Conservation (phyloP, 2,797 vertebrate genomes). For the Rallus crepitans region DNA sequence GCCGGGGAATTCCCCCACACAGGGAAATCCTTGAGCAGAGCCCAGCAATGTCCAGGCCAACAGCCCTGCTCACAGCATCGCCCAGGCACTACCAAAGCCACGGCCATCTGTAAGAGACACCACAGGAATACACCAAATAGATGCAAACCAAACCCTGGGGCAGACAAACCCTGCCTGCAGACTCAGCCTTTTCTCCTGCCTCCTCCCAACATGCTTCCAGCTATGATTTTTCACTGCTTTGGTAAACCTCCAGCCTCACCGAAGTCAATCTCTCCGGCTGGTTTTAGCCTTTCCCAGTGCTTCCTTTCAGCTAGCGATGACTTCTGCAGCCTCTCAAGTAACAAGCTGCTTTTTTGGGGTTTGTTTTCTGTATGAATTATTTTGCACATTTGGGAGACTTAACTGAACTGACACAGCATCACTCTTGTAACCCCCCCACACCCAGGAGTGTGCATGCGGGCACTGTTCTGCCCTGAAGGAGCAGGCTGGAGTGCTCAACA, state of each 20-base stretch:
- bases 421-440: no score
- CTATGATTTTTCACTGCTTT: background rate
- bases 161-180: background rate
- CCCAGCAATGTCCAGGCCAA: fast-evolving
- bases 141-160: background rate
- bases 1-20: background rate
- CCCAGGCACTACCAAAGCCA: background rate
- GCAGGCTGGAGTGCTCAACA: background rate
- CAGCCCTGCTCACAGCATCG: background rate
- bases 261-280: background rate
- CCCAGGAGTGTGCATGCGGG: background rate
- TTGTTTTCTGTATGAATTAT: background rate
- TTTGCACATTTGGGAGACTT: background rate
- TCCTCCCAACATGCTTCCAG: fast-evolving
- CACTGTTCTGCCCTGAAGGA: background rate
- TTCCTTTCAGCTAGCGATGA: background rate
- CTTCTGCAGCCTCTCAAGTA: background rate
- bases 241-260: background rate
- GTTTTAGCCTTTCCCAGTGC: background rate
- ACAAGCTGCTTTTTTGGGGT: background rate
- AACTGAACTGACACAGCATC: background rate
- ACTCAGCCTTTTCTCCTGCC: background rate
- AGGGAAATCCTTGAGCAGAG: background rate
- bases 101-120: background rate
- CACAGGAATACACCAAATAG: fast-evolving